Evolutionary conservation across 37 sponge, comb jelly and placozoan species (phyloP).

Genomic region (Tethya wilhelma): DNA sequence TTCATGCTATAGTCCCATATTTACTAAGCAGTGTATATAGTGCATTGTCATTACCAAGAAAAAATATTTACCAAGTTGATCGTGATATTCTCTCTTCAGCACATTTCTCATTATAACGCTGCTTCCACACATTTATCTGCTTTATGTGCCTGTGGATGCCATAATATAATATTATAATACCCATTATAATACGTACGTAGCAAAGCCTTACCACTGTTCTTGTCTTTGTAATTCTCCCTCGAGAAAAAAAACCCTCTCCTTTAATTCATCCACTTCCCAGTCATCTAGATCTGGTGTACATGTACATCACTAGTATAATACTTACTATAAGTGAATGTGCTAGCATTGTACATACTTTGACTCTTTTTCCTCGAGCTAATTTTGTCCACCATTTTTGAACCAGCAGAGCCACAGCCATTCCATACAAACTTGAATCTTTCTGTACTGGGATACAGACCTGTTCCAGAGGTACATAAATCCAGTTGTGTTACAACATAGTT

Average conservation of each 20-base stretch:
- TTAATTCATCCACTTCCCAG: neutral
- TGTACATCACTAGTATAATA: neutral
- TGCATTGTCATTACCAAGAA: neutral
- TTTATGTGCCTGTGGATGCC: neutral
- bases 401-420: too few species aligned
- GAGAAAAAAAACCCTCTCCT: neutral
- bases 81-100: neutral
- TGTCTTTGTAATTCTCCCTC: neutral
- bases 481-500: neutral
- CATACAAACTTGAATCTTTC: too few species aligned
- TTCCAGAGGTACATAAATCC: too few species aligned
- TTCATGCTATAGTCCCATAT: neutral
- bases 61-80: neutral
- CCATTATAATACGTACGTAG: neutral
- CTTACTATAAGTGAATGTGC: neutral
- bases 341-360: neutral
- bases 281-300: neutral
- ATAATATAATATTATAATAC: neutral
- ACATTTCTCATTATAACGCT: neutral
- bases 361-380: neutral
- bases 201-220: neutral
- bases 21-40: neutral
- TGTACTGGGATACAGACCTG: too few species aligned
- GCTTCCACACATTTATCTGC: neutral
- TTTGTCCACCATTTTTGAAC: neutral